Percentiles rank a stretch among this genome's conserved stretches.
phyloP scores from a whole-genome alignment of 2,113 vertebrate species.

The Ibidorhyncha struthersii region DNA sequence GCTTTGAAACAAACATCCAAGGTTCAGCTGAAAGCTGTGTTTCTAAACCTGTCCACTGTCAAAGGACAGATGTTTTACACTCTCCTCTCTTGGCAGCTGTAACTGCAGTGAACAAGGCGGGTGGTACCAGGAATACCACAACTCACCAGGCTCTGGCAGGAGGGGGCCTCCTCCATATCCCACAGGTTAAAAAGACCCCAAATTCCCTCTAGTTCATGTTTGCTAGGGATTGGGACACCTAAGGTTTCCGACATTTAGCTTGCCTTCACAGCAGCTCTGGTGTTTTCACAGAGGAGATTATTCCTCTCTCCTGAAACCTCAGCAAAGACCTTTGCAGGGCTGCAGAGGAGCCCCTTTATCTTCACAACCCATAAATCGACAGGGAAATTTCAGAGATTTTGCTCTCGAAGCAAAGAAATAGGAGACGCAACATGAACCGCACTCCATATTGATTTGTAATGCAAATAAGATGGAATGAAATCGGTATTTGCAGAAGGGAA shows the following conservation, averaged over 20 bases:
- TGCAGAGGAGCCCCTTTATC: neutral
- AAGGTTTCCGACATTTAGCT: neutral
- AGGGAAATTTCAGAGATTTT: constrained; percentile 45
- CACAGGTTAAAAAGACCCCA: neutral
- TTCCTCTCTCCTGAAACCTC: neutral
- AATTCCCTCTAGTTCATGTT: neutral
- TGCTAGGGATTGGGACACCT: neutral
- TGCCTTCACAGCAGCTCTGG: neutral
- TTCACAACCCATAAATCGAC: neutral
- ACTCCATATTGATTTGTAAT: constrained; percentile 20
- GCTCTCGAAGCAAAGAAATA: neutral
- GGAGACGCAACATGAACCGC: constrained; percentile 27
- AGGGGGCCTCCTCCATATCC: neutral
- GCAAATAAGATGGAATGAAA: neutral
- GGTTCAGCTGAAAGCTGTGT: neutral
- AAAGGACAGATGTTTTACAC: neutral
- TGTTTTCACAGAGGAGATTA: neutral
- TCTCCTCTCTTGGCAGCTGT: constrained; percentile 22
- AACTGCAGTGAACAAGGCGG: neutral
- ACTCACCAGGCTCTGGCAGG: neutral
- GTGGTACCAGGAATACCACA: neutral
- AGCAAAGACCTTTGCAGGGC: neutral
- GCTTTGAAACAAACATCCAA: neutral
- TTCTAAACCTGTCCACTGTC: constrained; percentile 14
- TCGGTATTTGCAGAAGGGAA: neutral